phyloP scores from a whole-genome alignment of 92 coral and sea anemone species.

The Diadumene lineata region DNA sequence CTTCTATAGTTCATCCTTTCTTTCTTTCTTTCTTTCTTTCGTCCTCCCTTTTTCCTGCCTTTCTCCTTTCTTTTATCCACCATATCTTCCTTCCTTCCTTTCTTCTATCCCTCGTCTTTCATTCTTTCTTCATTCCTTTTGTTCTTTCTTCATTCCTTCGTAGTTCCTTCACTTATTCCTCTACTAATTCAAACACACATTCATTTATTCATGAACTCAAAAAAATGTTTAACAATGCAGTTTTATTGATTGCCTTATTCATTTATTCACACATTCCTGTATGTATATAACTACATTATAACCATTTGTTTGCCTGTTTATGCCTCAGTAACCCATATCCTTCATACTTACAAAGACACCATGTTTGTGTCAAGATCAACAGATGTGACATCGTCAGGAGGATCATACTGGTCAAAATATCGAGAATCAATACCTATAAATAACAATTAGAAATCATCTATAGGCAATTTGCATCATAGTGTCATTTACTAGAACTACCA shows the following conservation, averaged over 20 bases:
- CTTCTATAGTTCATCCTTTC: too few species aligned
- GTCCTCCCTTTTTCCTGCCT: too few species aligned
- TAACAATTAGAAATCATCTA: background rate
- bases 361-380: constrained; percentile 90
- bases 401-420: constrained; percentile 93
- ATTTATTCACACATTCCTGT: background rate
- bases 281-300: too few species aligned
- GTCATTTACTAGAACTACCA: too few species aligned
- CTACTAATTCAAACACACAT: background rate
- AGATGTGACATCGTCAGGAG: constrained; percentile 97
- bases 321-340: background rate
- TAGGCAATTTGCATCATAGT: too few species aligned
- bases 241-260: background rate
- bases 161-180: background rate
- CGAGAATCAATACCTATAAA: constrained; percentile 90
- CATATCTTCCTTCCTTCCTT: background rate
- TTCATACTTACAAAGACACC: constrained; percentile 80
- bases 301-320: background rate
- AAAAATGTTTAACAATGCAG: background rate
- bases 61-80: background rate
- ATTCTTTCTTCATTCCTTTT: background rate
- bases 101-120: background rate
- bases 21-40: too few species aligned
- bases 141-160: background rate
- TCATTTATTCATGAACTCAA: background rate